A percentile compares a stretch with the other conserved stretches of the same genome.
These are phyloP conservation scores for Colinus virginianus DNA, from an alignment of 2,113 vertebrate species.

Conservation along the genomic window DNA sequence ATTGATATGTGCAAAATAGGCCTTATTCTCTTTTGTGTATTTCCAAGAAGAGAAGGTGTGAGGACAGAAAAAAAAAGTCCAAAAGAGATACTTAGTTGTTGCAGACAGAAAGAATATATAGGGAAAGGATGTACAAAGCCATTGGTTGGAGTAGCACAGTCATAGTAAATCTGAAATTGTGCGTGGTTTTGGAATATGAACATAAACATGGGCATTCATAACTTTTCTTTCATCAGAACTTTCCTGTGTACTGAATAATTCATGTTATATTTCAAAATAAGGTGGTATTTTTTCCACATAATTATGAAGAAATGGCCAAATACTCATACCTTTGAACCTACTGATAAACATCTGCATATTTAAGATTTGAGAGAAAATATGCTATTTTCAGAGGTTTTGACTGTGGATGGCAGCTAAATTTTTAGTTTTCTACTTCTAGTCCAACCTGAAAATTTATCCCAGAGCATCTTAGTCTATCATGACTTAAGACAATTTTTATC, in stretches of 20 bases:
- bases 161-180: not conserved
- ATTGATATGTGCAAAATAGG: not conserved
- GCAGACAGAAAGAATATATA: not conserved
- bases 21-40: not conserved
- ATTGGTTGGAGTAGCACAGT: not conserved
- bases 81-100: not conserved
- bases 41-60: not conserved
- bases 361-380: not conserved
- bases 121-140: not conserved
- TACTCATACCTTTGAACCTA: not conserved
- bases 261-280: not conserved
- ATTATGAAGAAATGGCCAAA: not conserved
- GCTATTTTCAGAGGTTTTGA: not conserved
- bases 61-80: not conserved
- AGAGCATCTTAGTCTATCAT: not conserved
- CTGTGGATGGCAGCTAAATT: not conserved
- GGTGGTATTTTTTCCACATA: not conserved
- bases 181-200: not conserved
- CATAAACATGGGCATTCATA: not conserved
- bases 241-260: not conserved
- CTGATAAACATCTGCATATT: not conserved
- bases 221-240: not conserved
- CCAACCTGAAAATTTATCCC: not conserved
- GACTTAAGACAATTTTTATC: not conserved
- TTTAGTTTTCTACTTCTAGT: not conserved